Evolutionary conservation across 2,888 invertebrate genomes (phyloP).

Genomic region (Thera obeliscata): DNA sequence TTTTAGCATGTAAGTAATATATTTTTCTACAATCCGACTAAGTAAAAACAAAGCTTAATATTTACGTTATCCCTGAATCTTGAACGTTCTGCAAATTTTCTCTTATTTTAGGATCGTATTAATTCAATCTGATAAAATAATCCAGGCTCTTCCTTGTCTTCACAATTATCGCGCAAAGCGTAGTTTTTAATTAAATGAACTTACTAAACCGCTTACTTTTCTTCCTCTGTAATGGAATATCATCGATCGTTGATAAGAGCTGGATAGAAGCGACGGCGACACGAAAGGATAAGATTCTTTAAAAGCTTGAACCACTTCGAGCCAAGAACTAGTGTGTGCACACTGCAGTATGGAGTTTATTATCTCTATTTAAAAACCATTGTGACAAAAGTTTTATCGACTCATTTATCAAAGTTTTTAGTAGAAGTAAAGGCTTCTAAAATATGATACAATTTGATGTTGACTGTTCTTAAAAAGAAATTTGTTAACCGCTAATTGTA

Average conservation of each 20-base stretch:
- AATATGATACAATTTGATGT: too few species aligned
- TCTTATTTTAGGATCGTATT: background rate
- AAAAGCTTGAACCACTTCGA: constrained; percentile 47
- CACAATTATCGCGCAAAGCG: constrained; percentile 3
- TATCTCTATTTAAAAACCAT: constrained; percentile 7
- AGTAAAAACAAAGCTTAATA: background rate
- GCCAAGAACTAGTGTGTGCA: constrained; percentile 29
- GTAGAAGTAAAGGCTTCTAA: background rate
- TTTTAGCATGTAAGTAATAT: too few species aligned
- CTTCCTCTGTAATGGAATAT: constrained; percentile 21
- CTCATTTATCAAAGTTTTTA: background rate
- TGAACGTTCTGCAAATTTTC: background rate
- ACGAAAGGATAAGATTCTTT: constrained; percentile 47
- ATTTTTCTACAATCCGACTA: too few species aligned
- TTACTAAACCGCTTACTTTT: constrained; percentile 13
- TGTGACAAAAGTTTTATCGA: background rate
- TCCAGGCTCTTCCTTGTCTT: background rate
- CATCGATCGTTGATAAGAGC: constrained; percentile 45
- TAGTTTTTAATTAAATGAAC: constrained; percentile 19
- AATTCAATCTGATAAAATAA: constrained; percentile 3
- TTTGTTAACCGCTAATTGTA: too few species aligned
- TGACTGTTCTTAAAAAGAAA: too few species aligned
- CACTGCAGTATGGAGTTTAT: constrained; percentile 10
- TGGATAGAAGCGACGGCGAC: constrained; percentile 40
- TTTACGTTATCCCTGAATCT: background rate